Percentiles rank a stretch among this genome's conserved stretches.
phyloP scores from a whole-genome alignment of 2,888 invertebrate genomes.

The Patella ulyssiponensis region DNA sequence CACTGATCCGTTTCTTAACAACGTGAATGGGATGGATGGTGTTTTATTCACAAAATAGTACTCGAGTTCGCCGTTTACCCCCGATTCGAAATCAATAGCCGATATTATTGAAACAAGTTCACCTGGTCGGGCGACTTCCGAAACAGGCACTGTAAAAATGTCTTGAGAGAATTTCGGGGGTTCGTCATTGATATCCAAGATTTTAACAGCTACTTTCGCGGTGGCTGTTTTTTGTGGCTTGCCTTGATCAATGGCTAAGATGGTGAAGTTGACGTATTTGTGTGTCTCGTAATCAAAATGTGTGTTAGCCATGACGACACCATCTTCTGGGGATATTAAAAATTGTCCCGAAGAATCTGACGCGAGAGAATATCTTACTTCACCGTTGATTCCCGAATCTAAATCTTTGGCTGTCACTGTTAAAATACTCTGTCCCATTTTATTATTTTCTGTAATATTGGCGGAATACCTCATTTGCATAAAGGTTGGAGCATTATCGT shows the following conservation, averaged over 20 bases:
- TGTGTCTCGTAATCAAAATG: slow-evolving; percentile 56
- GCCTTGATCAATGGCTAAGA: slow-evolving; percentile 55
- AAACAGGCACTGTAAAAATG: slow-evolving; percentile 48
- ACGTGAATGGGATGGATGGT: slow-evolving; percentile 44
- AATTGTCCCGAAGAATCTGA: slow-evolving; percentile 49
- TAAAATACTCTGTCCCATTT: slow-evolving; percentile 54
- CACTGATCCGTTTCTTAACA: slow-evolving; percentile 53
- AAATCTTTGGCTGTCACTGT: slow-evolving; percentile 59
- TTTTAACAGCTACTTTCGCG: slow-evolving; percentile 47
- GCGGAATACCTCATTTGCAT: slow-evolving; percentile 44
- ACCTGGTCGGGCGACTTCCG: slow-evolving; percentile 49
- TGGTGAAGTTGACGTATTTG: slow-evolving; percentile 48
- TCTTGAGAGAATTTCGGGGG: slow-evolving; percentile 50
- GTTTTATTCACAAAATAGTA: not conserved
- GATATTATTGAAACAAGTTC: slow-evolving; percentile 46
- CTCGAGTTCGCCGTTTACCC: slow-evolving; percentile 52
- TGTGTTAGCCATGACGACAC: slow-evolving; percentile 50
- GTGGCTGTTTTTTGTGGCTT: slow-evolving; percentile 48
- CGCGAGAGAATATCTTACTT: slow-evolving; percentile 47
- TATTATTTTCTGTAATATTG: slow-evolving; percentile 61
- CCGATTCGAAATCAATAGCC: slow-evolving; percentile 54
- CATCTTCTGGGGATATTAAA: slow-evolving; percentile 48
- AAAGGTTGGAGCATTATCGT: slow-evolving; percentile 65
- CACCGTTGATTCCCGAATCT: slow-evolving; percentile 53
- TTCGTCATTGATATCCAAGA: slow-evolving; percentile 59